These are phyloP conservation scores for Atta cephalotes DNA, from an alignment of 1,140 invertebrate species.

Conservation along the genomic window DNA sequence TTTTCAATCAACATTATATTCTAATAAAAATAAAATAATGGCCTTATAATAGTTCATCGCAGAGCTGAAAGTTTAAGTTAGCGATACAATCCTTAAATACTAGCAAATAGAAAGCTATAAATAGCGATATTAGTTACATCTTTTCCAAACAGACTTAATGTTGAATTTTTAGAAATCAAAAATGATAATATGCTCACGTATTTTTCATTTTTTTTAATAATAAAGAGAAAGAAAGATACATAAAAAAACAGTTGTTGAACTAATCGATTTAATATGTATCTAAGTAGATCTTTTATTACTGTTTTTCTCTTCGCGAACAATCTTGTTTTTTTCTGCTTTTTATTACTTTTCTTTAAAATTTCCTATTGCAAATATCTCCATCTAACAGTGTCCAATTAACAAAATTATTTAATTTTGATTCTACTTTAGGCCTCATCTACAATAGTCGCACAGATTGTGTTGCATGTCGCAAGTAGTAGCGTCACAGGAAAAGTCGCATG, in stretches of 20 bases:
- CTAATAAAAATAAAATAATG: not conserved
- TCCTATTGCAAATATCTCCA: too few relatives aligned
- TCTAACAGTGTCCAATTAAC: too few relatives aligned
- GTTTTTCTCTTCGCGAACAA: too few relatives aligned
- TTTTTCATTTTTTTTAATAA: not conserved
- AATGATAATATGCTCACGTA: not conserved
- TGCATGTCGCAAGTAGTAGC: too few relatives aligned
- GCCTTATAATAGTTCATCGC: not conserved
- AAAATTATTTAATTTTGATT: too few relatives aligned
- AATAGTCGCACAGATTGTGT: too few relatives aligned
- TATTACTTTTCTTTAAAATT: too few relatives aligned
- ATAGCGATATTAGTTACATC: not conserved
- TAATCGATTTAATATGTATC: not conserved
- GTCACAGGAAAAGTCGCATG: too few relatives aligned
- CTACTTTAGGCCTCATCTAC: too few relatives aligned
- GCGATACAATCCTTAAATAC: slow-evolving; percentile 8
- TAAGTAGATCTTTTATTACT: too few relatives aligned
- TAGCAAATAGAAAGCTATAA: not conserved
- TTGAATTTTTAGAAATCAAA: not conserved
- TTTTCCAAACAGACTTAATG: not conserved
- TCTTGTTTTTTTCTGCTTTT: too few relatives aligned
- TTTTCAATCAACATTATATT: slow-evolving; percentile 12
- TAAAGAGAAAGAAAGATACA: not conserved
- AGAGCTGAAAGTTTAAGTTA: slow-evolving; percentile 20
- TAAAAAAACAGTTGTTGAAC: not conserved